Evolutionary conservation across 2,113 vertebrate species (phyloP).

Genomic region (Bufo bufo): DNA sequence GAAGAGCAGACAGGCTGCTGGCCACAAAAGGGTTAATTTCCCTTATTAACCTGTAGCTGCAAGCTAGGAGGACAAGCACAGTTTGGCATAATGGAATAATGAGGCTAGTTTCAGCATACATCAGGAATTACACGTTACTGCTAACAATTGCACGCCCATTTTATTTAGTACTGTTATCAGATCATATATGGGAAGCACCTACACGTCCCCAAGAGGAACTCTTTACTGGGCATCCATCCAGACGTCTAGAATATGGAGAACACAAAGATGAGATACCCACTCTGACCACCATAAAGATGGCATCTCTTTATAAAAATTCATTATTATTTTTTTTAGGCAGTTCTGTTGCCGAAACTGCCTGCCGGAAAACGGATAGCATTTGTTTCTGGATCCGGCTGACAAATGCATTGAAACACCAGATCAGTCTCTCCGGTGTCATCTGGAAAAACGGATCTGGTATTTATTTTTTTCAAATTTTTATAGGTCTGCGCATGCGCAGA

Average conservation of each 20-base stretch:
- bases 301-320: no score
- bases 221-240: not conserved
- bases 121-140: slow-evolving; percentile 66
- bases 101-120: slow-evolving; percentile 53
- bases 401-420: no score
- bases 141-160: slow-evolving; percentile 48
- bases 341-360: no score
- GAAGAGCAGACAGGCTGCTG: not conserved
- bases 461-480: no score
- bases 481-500: no score
- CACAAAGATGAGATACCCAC: not conserved
- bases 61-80: not conserved
- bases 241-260: not conserved
- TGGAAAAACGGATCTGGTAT: no score
- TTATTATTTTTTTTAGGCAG: no score
- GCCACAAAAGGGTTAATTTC: slow-evolving; percentile 14
- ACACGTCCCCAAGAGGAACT: not conserved
- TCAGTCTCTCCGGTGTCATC: no score
- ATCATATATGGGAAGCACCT: not conserved
- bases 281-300: not conserved
- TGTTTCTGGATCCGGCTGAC: no score
- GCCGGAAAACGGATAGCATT: no score
- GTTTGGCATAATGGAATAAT: slow-evolving; percentile 24
- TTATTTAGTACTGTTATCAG: not conserved
- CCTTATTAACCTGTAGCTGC: slow-evolving; percentile 26